Conservation (phyloP, 2,888 invertebrate genomes). For the Andricus quercusramuli region DNA sequence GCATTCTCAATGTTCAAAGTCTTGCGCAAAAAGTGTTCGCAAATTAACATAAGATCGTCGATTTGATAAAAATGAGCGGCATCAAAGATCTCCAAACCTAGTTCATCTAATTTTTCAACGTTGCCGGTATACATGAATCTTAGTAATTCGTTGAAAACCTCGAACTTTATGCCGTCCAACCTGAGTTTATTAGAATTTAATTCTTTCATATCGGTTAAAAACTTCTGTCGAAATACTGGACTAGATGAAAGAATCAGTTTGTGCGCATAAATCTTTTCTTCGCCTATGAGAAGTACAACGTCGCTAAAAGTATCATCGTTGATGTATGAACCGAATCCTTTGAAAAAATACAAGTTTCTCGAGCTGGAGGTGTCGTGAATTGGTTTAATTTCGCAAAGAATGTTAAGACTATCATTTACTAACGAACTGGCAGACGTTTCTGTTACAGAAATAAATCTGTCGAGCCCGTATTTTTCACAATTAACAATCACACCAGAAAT, state of each 20-base stretch:
- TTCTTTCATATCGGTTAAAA: background rate
- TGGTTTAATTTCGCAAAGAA: no score
- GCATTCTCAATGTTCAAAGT: background rate
- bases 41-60: background rate
- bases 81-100: background rate
- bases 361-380: no score
- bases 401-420: no score
- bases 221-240: background rate
- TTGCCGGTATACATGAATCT: slow-evolving; percentile 43
- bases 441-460: no score
- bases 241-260: background rate
- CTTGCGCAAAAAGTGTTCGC: background rate
- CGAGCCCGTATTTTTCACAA: no score
- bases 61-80: background rate
- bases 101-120: slow-evolving; percentile 17
- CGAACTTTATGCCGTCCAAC: background rate
- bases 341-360: no score
- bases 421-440: no score
- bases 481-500: no score
- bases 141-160: background rate
- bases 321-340: background rate
- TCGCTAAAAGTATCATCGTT: background rate
- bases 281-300: background rate
- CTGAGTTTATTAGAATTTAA: background rate
- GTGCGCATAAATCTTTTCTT: background rate